Percentiles rank a stretch among this genome's conserved stretches.
Evolutionary conservation across 2,888 invertebrate species (phyloP).

Genomic region (Drosophila crucigera): DNA sequence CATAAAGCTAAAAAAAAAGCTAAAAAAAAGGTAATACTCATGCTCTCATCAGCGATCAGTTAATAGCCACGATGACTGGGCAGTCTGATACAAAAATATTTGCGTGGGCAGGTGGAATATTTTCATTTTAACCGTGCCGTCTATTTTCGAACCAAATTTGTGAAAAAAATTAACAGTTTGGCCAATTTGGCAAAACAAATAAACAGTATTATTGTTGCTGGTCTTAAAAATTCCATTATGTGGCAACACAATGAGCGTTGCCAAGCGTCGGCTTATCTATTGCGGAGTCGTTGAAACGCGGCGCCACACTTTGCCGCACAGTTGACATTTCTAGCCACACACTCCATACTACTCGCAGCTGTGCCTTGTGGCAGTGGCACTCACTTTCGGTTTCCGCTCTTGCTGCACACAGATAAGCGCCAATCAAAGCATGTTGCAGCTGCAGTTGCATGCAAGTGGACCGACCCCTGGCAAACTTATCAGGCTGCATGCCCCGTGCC

Average conservation of each 20-base stretch:
- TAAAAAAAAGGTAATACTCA: constrained; percentile 27
- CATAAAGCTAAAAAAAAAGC: constrained; percentile 10
- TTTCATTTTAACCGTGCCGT: constrained; percentile 40
- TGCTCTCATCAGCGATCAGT: constrained; percentile 43
- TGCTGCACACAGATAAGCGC: constrained; percentile 43
- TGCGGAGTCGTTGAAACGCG: constrained; percentile 25
- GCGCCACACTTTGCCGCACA: constrained; percentile 45
- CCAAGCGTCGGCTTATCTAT: constrained; percentile 17
- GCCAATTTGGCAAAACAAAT: constrained; percentile 52
- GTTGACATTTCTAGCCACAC: constrained; percentile 49
- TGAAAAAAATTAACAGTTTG: constrained; percentile 60
- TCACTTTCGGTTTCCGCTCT: constrained; percentile 51
- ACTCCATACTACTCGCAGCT: background rate
- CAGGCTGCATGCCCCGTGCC: constrained; percentile 33
- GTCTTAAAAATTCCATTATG: constrained; percentile 48
- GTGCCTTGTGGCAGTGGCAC: constrained; percentile 11
- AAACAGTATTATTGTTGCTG: constrained; percentile 42
- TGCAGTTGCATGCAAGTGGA: constrained; percentile 1
- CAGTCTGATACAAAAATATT: constrained; percentile 33
- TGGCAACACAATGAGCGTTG: constrained; percentile 11
- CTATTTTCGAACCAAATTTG: constrained; percentile 63
- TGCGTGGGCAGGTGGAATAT: constrained; percentile 66
- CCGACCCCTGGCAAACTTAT: constrained; percentile 37
- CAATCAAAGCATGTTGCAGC: constrained; percentile 30
- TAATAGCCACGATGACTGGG: constrained; percentile 66